A percentile compares a stretch with the other conserved stretches of the same genome.
These are phyloP conservation scores for Eugnorisma glareosa DNA, from an alignment of 2,888 invertebrate species.

Conservation along the genomic window DNA sequence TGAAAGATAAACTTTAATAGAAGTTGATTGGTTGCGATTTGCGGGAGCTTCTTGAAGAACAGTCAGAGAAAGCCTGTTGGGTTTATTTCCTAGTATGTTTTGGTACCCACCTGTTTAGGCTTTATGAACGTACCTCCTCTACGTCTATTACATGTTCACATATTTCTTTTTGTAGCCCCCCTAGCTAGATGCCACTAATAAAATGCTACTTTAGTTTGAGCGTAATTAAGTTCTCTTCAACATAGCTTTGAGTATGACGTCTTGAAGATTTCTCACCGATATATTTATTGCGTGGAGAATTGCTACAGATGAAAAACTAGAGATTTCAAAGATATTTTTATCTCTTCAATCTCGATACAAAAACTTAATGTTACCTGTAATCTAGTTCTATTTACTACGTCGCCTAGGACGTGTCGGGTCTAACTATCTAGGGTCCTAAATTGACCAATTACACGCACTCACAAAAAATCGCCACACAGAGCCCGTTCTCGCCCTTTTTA, in stretches of 20 bases:
- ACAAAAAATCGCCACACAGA: constrained; percentile 71
- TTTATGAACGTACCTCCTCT: not conserved
- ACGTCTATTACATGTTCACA: too few species aligned
- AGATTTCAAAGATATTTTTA: constrained; percentile 42
- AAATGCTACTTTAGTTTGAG: not conserved
- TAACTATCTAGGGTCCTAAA: constrained; percentile 70
- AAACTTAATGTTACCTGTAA: constrained; percentile 24
- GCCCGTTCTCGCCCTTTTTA: constrained; percentile 75
- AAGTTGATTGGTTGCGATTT: constrained; percentile 4
- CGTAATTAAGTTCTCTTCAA: not conserved
- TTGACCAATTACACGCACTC: constrained; percentile 68
- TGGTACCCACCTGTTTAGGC: not conserved
- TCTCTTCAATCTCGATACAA: constrained; percentile 39
- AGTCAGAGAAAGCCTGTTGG: not conserved
- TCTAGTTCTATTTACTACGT: constrained; percentile 48
- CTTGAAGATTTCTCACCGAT: not conserved
- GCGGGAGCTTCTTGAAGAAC: not conserved
- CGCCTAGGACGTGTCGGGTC: constrained; percentile 66
- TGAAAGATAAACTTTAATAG: not conserved
- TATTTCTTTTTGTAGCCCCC: not conserved
- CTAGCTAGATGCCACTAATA: not conserved
- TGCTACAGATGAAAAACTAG: constrained; percentile 26
- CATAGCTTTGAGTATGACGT: not conserved
- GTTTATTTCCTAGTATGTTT: not conserved
- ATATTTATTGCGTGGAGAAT: constrained; percentile 6